Evolutionary conservation across 2,113 vertebrate species (phyloP), one percentile per base, ranked within the genome.

Genomic region (Rissa tridactyla): DNA sequence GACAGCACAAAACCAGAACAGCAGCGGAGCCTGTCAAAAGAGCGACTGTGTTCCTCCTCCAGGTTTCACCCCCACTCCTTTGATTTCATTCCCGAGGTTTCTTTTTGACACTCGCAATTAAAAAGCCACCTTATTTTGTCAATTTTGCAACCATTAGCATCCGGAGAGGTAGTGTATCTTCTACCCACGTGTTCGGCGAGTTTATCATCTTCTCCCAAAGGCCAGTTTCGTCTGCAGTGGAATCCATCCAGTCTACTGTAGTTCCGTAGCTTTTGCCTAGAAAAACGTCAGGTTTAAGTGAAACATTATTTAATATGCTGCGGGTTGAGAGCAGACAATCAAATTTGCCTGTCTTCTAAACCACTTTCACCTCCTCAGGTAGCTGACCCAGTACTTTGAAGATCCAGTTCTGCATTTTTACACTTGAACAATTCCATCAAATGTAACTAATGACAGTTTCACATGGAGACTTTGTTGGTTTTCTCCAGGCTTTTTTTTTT

Each of bases 241-340:
- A 99, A 95, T 99, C 99, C 99, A 99, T 99, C 99, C 99, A 99
- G 36, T 97, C 98, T 62, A 99, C 99, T 8, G 96, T 95, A 57
- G 98, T 97, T 29, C 99, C 99, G 22, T 99, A 99, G 96, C 99
- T 99, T 98, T 98, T 98, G 47, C 99, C 99, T 99, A 69, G 96
- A 55, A 84, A 92, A 95, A 61, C 0, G 6, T 21, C 54, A 61
- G 5, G 32, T 96, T 94, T 58, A 71, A 82, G 30, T 52, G 55
- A 71, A 89, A 68, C 8, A 6, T 36, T 26, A 32, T 13, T 82
- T 46, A 17, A 46, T 22, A 12, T 5, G 15, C 49, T 58, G 11
- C 25, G 54, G 40, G 15, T 5, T 65, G 49, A 78, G 72, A 13
- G 8, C 36, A 82, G 75, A 58, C 32, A 58, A 62, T 42, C 27